Evolutionary conservation across 2,888 invertebrate species (phyloP).

Genomic region (Polyommatus iphigenia): DNA sequence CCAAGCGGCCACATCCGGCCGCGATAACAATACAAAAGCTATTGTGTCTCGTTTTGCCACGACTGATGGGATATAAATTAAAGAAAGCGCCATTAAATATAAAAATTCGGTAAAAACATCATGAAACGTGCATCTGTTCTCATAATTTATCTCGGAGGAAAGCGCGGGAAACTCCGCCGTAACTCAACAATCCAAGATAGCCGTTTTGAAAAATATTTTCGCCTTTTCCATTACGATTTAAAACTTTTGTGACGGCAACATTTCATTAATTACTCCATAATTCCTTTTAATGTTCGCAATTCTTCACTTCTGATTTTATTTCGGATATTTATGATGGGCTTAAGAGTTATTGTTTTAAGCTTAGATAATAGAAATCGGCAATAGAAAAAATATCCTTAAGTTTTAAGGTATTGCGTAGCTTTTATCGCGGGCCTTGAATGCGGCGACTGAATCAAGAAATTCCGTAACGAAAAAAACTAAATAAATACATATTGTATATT

Average conservation of each 20-base stretch:
- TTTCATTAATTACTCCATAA: constrained; percentile 11
- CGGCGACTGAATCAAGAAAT: no score
- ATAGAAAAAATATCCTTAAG: background rate
- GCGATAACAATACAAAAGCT: no score
- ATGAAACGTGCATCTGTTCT: constrained; percentile 35
- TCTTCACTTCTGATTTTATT: constrained; percentile 10
- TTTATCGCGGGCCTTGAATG: no score
- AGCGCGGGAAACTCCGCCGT: constrained; percentile 56
- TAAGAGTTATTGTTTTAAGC: background rate
- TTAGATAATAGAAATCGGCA: background rate
- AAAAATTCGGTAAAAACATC: constrained; percentile 12
- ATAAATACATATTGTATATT: no score
- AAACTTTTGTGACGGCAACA: constrained; percentile 42
- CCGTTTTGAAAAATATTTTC: constrained; percentile 63
- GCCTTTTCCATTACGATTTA: constrained; percentile 50
- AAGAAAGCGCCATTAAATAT: constrained; percentile 5
- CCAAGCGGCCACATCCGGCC: no score
- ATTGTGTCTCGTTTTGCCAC: no score
- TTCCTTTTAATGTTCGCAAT: constrained; percentile 6
- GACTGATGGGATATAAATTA: no score
- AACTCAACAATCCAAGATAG: constrained; percentile 54
- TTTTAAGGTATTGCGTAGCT: background rate
- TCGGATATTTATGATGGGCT: constrained; percentile 39
- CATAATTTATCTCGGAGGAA: constrained; percentile 60
- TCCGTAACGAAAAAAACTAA: no score